Percentiles rank a stretch among this genome's conserved stretches.
Conservation (phyloP, 2,797 vertebrate species). For the Enteromius anoplus region DNA sequence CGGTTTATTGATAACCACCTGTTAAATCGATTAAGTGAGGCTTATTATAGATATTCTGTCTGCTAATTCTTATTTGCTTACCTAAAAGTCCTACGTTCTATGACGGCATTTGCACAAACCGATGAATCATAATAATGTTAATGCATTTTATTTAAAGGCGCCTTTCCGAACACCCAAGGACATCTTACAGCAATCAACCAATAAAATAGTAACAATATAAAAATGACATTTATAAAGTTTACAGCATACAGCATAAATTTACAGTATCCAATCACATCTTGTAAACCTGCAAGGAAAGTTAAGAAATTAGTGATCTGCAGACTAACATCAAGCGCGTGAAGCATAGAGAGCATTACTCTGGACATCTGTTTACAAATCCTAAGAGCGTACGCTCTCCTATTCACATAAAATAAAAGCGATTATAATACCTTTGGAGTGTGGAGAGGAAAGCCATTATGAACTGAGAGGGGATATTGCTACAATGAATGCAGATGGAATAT, state of each 20-base stretch:
- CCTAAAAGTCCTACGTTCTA: not conserved
- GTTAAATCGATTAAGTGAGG: conserved; percentile 9
- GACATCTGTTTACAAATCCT: conserved; percentile 15
- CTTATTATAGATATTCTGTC: conserved; percentile 6
- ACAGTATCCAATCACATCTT: not conserved
- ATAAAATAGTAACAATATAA: too few species aligned
- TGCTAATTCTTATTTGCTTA: not conserved
- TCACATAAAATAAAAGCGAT: not conserved
- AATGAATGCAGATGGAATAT: conserved; percentile 29
- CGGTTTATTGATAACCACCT: not conserved
- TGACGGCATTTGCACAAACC: not conserved
- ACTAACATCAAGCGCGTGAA: not conserved
- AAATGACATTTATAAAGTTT: too few species aligned
- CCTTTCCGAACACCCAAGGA: too few species aligned
- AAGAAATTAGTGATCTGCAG: not conserved
- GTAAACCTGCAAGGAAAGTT: not conserved
- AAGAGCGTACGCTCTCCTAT: not conserved
- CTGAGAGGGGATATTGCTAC: conserved; percentile 14
- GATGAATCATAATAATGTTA: not conserved
- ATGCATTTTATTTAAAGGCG: too few species aligned
- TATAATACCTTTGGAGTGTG: conserved; percentile 22
- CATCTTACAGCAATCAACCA: too few species aligned
- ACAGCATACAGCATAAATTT: too few species aligned
- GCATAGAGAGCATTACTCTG: not conserved
- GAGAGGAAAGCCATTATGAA: conserved; percentile 34